These are phyloP conservation scores for Leucania comma DNA, from an alignment of 2,888 invertebrate species.

Conservation along the genomic window DNA sequence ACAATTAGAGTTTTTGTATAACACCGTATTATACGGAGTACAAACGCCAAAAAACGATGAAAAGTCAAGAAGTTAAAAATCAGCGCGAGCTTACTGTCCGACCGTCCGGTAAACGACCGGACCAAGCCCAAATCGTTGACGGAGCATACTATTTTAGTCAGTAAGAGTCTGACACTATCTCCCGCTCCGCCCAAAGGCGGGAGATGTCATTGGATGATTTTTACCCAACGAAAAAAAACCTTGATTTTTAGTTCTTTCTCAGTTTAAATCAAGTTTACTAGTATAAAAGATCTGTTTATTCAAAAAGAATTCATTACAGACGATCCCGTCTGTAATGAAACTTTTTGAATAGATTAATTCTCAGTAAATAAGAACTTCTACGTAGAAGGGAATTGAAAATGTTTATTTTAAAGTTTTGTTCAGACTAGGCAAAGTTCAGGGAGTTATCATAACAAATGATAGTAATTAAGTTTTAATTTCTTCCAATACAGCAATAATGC, in stretches of 20 bases:
- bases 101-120: too few species aligned
- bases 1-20: too few species aligned
- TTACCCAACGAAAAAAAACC: too few species aligned
- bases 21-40: too few species aligned
- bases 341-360: slow-evolving; percentile 57
- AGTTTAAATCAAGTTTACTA: slow-evolving; percentile 37
- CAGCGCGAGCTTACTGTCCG: too few species aligned
- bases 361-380: slow-evolving; percentile 29
- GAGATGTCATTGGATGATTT: too few species aligned
- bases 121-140: too few species aligned
- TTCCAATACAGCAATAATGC: too few species aligned
- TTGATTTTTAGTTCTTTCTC: slow-evolving; percentile 2
- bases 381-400: slow-evolving; percentile 1
- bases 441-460: not conserved
- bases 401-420: slow-evolving; percentile 24
- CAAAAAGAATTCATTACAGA: slow-evolving; percentile 40
- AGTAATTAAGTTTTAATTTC: not conserved
- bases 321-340: too few species aligned
- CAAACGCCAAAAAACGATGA: not conserved
- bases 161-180: too few species aligned
- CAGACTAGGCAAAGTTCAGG: slow-evolving; percentile 15
- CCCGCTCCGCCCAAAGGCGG: too few species aligned
- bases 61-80: slow-evolving; percentile 11
- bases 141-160: too few species aligned
- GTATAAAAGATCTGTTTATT: slow-evolving; percentile 16